A percentile compares a stretch with the other conserved stretches of the same genome.
phyloP scores from a whole-genome alignment of 2,888 invertebrate genomes.

The Clusia tigrina region DNA sequence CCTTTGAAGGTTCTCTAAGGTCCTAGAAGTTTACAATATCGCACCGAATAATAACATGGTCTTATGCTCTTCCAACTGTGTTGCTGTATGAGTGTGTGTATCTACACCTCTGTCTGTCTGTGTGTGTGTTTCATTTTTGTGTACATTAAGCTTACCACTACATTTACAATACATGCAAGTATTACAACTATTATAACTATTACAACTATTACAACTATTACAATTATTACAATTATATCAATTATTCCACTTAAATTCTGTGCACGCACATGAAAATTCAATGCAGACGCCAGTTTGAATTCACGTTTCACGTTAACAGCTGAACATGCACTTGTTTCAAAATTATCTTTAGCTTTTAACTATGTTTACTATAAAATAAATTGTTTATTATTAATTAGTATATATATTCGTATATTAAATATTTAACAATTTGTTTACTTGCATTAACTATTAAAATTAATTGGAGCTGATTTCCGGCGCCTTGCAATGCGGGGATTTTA shows the following conservation, averaged over 20 bases:
- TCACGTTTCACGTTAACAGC: background rate
- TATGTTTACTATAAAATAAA: conserved; percentile 34
- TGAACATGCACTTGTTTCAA: background rate
- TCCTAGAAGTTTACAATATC: too few relatives aligned
- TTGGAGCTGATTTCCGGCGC: conserved; percentile 46
- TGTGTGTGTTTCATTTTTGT: background rate
- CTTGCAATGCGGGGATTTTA: background rate
- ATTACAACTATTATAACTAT: too few relatives aligned
- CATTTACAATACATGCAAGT: too few relatives aligned
- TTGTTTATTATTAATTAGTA: conserved; percentile 37
- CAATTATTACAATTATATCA: conserved; percentile 11
- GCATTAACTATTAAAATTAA: conserved; percentile 30
- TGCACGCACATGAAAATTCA: conserved; percentile 1
- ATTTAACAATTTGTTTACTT: background rate
- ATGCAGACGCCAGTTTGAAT: background rate
- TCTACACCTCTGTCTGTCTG: background rate
- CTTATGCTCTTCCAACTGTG: too few relatives aligned
- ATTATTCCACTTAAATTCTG: conserved; percentile 25
- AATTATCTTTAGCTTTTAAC: conserved; percentile 30
- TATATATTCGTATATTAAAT: conserved; percentile 13
- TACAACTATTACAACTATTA: too few relatives aligned
- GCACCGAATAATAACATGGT: too few relatives aligned
- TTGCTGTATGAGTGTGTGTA: too few relatives aligned
- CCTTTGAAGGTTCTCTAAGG: too few relatives aligned
- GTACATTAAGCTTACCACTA: background rate